Base-by-base conservation (phyloP, 2,113 vertebrate species). In the human (Homo sapiens) region DNA sequence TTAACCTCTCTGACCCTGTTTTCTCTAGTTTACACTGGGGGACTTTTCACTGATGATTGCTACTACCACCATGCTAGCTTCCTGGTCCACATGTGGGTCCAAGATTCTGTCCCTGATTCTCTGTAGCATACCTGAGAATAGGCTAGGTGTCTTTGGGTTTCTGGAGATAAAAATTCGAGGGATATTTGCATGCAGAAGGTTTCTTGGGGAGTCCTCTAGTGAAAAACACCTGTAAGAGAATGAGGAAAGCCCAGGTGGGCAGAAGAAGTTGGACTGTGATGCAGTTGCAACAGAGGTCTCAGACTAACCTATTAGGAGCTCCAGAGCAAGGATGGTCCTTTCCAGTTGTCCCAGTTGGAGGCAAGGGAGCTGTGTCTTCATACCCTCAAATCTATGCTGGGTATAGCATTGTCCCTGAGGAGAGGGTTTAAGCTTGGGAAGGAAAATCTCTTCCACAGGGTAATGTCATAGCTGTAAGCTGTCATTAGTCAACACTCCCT, bases 1-100 rank as follows among this genome's bases (percentile, higher is more conserved):
- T 97, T 96, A 97, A 96, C 95, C 70, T 96, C 85, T 55, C 45
- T 93, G 61, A 96, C 64, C 55, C 48, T 38, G 23, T 57, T 84
- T 82, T 75, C 52, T 94, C 73, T 84, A 23, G 80, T 35, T 83
- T 48, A n/a, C 68, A 38, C 73, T 16, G 8, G 59, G 38, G 45
- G 45, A 11, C 10, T 27, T 20, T 61, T n/a, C 50, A 9, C 27
- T 4, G 32, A 16, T 81, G n/a, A 72, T 72, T 20, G 75, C 38
- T 22, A 22, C 52, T 14, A 45, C n/a, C 78, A 35, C 52, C 61
- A 5, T 3, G 81, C 40, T 23, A 6, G 79, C 73, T 83, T 70
- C 50, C 64, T 13, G 20, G 43, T 38, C 20, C 40, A 16, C 32
- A 48, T 3, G 13, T 22, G 59, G 59, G 17, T 35, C 61, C 38